Evolutionary conservation across 2,113 vertebrate genomes (phyloP).

Genomic region (Silurus asotus): DNA sequence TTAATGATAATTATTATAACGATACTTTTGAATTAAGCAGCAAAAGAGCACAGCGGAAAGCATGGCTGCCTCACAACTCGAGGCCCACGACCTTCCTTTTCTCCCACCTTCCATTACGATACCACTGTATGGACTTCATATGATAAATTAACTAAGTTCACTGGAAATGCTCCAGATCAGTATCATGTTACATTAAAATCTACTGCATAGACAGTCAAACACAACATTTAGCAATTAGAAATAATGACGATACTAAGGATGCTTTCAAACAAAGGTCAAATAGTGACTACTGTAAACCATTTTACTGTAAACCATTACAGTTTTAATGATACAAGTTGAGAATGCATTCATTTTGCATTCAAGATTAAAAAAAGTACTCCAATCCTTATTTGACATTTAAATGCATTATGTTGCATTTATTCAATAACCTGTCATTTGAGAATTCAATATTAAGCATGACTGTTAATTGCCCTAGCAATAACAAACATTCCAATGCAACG

Average conservation of each 20-base stretch:
- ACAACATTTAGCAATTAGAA: not conserved
- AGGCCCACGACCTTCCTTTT: too few species aligned
- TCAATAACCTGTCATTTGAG: not conserved
- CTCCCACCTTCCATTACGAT: too few species aligned
- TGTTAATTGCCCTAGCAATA: not conserved
- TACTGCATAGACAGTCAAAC: not conserved
- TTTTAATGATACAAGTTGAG: not conserved
- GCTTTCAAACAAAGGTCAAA: not conserved
- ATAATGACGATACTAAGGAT: not conserved
- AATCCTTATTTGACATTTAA: not conserved
- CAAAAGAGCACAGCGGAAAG: too few species aligned
- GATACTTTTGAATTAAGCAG: too few species aligned
- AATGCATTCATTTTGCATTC: too few species aligned
- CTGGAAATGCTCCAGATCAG: too few species aligned
- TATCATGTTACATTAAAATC: not conserved
- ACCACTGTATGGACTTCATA: too few species aligned
- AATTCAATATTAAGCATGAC: not conserved
- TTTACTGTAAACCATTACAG: too few species aligned
- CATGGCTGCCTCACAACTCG: too few species aligned
- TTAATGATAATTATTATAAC: too few species aligned
- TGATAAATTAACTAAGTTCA: too few species aligned
- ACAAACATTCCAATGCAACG: not conserved
- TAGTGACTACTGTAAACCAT: not conserved
- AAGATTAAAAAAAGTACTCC: not conserved
- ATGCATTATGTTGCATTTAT: not conserved